Base-by-base conservation (phyloP, 1,140 invertebrate genomes). In the Chrysoperla carnea region DNA sequence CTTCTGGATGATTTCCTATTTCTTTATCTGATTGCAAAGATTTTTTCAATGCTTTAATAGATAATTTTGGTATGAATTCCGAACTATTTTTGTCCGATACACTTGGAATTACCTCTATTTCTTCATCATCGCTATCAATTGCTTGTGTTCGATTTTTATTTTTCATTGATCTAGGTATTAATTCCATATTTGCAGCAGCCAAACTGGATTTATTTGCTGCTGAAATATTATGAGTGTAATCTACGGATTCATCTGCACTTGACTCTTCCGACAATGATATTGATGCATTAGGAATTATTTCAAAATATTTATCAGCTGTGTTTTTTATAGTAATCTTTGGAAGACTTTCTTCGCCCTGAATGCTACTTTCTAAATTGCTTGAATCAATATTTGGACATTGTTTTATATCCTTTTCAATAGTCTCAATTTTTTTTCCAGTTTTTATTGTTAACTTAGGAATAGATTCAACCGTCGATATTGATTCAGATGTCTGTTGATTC, bases 401-500 rank as follows among this genome's bases (percentile, higher is more conserved):
- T 8, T 55, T 56, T 27, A 59, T 59, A 1, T 57, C 59, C 29
- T 59, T 55, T 48, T 59, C 58, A 27, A 61, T 40, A n/a, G 50
- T 50, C 9, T 48, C 42, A 4, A 49, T 53, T 45, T 56, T 56
- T 1, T 55, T 37, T n/a, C 59, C 46, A 0, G 59, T 52, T 51
- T 60, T 61, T 31, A 61, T 61, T 8, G 52, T 58, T 29, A 61
- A 53, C 46, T 52, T 59, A 1, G 59, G 57, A 48, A 52, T 59
- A 23, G 46, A 47, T 4, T 42, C 37, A 23, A 23, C 17, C 5
- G 17, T 23, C 17, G 17, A 23, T 23, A 5, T 23, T 23, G 17
- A 5, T 5, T 23, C 17, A 23, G 17, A 5, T 23, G 17, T 2
- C 17, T 23, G 17, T 40, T 48, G 44, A 27, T 46, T 42, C 29